phyloP scores from a whole-genome alignment of 2,113 vertebrate genomes.

The Formicarius rufipectus region DNA sequence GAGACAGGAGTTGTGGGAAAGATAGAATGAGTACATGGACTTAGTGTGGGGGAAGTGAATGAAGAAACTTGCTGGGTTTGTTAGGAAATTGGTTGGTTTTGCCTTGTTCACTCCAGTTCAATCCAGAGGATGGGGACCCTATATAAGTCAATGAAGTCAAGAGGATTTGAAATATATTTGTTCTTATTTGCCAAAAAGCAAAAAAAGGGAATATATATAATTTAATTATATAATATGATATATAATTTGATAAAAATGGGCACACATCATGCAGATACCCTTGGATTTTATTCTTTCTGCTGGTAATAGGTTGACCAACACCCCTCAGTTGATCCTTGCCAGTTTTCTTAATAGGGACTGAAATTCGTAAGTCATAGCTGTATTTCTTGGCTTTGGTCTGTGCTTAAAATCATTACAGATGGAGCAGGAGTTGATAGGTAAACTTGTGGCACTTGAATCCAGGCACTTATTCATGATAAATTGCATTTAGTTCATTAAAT shows the following conservation, averaged over 20 bases:
- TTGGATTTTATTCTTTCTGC: background rate
- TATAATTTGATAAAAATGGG: background rate
- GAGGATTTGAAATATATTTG: background rate
- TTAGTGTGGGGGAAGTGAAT: background rate
- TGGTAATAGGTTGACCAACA: background rate
- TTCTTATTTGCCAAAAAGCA: background rate
- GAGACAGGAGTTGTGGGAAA: conserved; percentile 31
- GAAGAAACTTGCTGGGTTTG: conserved; percentile 42
- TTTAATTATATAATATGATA: too few relatives aligned
- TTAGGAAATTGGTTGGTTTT: conserved; percentile 41
- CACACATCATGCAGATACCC: background rate
- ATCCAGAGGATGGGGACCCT: background rate
- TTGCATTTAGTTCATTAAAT: conserved; percentile 2
- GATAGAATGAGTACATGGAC: background rate
- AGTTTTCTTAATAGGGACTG: background rate
- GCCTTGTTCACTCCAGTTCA: background rate
- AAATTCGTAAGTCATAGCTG: background rate
- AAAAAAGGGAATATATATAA: background rate
- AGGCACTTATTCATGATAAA: background rate
- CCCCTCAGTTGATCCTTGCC: background rate
- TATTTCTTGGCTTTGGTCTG: background rate
- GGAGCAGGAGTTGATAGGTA: conserved; percentile 4
- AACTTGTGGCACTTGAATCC: background rate
- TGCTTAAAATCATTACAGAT: background rate
- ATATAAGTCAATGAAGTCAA: background rate